Evolutionary conservation across 2,888 invertebrate genomes (phyloP).

Genomic region (Lithosia quadra): DNA sequence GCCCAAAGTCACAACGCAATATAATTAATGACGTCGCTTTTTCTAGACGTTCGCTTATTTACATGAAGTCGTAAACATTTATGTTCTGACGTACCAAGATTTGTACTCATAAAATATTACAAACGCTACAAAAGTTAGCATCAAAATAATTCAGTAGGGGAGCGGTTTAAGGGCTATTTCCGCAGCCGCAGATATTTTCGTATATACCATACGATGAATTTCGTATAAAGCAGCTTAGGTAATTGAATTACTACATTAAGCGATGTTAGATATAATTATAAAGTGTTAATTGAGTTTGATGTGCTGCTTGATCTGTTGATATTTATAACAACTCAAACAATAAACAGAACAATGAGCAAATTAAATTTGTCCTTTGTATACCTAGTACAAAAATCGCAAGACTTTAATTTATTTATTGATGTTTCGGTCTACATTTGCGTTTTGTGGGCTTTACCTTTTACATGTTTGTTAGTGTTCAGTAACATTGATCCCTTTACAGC

Average conservation of each 20-base stretch:
- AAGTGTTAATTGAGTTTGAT: too few species aligned
- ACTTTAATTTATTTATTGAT: not conserved
- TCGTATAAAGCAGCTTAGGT: conserved; percentile 6
- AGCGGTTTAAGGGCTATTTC: conserved; percentile 20
- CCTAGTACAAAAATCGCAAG: not conserved
- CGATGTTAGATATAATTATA: not conserved
- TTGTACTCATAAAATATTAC: conserved; percentile 48
- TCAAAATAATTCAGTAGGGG: conserved; percentile 35
- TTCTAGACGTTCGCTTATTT: conserved; percentile 38
- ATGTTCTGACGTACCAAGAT: conserved; percentile 36
- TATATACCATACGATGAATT: conserved; percentile 13
- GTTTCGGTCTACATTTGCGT: not conserved
- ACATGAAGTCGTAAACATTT: conserved; percentile 49
- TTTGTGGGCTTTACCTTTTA: not conserved
- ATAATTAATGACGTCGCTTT: conserved; percentile 40
- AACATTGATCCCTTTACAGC: conserved; percentile 7
- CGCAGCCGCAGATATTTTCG: conserved; percentile 22
- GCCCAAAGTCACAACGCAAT: conserved; percentile 28
- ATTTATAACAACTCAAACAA: too few species aligned
- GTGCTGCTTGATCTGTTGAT: too few species aligned
- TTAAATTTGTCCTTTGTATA: not conserved
- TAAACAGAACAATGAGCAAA: not conserved
- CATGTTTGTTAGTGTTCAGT: not conserved
- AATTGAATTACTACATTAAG: not conserved
- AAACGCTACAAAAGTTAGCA: conserved; percentile 44